These are phyloP conservation scores for Brachyistius frenatus DNA, from an alignment of 2,113 vertebrate species.

Conservation along the genomic window DNA sequence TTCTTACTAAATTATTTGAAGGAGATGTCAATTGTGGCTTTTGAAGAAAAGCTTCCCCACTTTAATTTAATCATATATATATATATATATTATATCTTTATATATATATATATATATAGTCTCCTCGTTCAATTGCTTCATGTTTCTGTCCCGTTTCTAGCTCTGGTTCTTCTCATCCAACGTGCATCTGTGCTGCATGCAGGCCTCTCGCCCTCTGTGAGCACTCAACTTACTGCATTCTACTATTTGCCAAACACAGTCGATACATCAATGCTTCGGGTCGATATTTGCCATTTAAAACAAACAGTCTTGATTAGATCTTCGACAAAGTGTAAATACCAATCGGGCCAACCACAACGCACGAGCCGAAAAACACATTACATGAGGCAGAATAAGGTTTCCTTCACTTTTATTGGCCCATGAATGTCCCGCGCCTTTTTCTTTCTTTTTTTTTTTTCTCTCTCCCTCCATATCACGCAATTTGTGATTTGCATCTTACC, in stretches of 20 bases:
- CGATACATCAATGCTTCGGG: slow-evolving; percentile 74
- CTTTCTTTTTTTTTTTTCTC: no score
- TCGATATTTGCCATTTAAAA: slow-evolving; percentile 82
- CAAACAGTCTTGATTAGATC: slow-evolving; percentile 81
- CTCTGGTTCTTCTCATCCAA: slow-evolving; percentile 18
- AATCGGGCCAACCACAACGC: slow-evolving; percentile 59
- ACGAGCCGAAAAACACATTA: slow-evolving; percentile 65
- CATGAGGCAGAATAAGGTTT: slow-evolving; percentile 65
- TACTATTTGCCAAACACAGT: slow-evolving; percentile 72
- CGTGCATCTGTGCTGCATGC: slow-evolving; percentile 46
- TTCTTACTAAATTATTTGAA: no score
- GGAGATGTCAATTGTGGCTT: no score
- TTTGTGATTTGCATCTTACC: slow-evolving; percentile 60
- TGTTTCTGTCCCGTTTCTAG: slow-evolving; percentile 1
- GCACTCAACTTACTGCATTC: slow-evolving; percentile 66
- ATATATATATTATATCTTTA: no score
- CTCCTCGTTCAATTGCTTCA: not conserved
- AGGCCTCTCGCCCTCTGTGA: slow-evolving; percentile 56
- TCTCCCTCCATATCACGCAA: slow-evolving; percentile 30
- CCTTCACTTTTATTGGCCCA: slow-evolving; percentile 75
- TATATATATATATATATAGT: no score
- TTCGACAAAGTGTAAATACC: slow-evolving; percentile 81
- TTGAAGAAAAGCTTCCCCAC: no score
- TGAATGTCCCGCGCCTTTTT: not conserved
- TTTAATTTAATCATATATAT: no score